These are phyloP conservation scores for Apoda limacodes DNA, from an alignment of 2,888 invertebrate species.

Conservation along the genomic window DNA sequence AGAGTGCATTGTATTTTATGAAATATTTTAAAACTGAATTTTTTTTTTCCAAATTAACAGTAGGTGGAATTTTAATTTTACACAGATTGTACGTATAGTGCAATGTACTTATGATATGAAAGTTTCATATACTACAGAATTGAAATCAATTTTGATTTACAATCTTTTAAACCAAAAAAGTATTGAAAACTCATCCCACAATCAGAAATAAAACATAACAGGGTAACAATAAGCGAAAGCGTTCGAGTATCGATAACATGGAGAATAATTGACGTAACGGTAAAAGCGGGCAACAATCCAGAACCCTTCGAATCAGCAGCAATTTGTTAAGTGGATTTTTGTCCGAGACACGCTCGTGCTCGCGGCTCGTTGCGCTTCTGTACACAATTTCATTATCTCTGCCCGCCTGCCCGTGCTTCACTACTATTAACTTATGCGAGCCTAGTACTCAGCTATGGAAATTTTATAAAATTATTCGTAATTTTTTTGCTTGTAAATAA, in stretches of 20 bases:
- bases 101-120: too few relatives aligned
- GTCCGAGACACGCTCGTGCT: conserved; percentile 67
- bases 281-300: conserved; percentile 66
- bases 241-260: conserved; percentile 55
- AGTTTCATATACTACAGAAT: too few relatives aligned
- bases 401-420: conserved; percentile 49
- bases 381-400: conserved; percentile 70
- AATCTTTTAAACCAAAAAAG: too few relatives aligned
- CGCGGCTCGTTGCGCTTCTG: conserved; percentile 67
- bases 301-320: conserved; percentile 70
- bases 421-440: conserved; percentile 62
- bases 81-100: too few relatives aligned
- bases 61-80: too few relatives aligned
- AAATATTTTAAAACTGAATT: too few relatives aligned
- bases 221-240: conserved; percentile 31
- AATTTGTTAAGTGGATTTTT: conserved; percentile 73
- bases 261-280: conserved; percentile 58
- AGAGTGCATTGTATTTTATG: too few relatives aligned
- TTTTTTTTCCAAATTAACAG: too few relatives aligned
- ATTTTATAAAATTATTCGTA: conserved; percentile 34
- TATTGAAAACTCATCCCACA: too few relatives aligned
- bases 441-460: conserved; percentile 48
- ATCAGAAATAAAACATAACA: conserved; percentile 7
- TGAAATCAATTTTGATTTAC: too few relatives aligned
- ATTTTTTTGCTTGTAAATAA: conserved; percentile 15